Evolutionary conservation across 2,113 vertebrate species (phyloP).

Genomic region (Strix aluco): DNA sequence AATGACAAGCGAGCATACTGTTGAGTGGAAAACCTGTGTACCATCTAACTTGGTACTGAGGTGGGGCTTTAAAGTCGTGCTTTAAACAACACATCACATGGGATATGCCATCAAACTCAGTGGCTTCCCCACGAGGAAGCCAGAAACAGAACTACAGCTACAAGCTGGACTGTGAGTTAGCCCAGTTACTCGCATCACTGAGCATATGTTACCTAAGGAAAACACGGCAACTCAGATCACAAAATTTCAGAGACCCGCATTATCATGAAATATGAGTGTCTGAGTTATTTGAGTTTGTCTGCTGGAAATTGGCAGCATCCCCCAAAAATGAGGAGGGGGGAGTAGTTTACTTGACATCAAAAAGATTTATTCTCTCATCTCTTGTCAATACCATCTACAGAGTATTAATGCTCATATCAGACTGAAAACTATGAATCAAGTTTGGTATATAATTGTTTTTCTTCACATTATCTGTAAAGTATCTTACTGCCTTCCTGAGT

Average conservation of each 20-base stretch:
- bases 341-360: neutral
- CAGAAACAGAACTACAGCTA: neutral
- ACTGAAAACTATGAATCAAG: neutral
- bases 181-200: rapidly evolving
- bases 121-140: neutral
- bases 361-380: neutral
- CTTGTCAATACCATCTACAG: neutral
- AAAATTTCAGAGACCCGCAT: neutral
- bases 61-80: neutral
- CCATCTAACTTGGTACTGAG: neutral
- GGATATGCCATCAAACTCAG: neutral
- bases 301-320: neutral
- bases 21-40: neutral
- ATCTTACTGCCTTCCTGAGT: neutral
- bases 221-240: neutral
- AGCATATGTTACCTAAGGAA: neutral
- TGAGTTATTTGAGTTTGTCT: neutral
- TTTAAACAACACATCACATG: neutral
- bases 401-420: neutral
- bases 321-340: neutral
- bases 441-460: neutral
- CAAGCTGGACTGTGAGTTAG: neutral
- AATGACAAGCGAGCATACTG: neutral
- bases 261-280: neutral
- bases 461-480: neutral